Evolutionary conservation across 1,140 invertebrate species (phyloP).

Genomic region (Oscheius sp.): DNA sequence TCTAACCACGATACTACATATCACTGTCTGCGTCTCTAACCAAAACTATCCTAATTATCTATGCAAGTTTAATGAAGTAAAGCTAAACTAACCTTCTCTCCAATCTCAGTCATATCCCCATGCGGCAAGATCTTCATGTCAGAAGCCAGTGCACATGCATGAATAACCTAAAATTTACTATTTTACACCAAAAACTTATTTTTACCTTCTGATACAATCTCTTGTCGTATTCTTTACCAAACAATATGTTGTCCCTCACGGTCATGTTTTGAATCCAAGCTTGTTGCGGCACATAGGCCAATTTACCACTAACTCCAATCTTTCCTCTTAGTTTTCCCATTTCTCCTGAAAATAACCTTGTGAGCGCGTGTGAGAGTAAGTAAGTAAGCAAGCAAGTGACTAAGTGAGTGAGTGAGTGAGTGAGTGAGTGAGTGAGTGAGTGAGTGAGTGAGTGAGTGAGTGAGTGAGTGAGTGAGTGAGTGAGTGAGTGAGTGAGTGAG

Average conservation of each 20-base stretch:
- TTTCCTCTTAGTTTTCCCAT: constrained; percentile 62
- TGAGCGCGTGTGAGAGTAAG: too few relatives aligned
- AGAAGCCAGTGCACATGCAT: constrained; percentile 47
- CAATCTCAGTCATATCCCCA: constrained; percentile 57
- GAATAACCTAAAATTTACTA: constrained; percentile 4
- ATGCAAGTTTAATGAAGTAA: too few relatives aligned
- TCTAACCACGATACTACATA: too few relatives aligned
- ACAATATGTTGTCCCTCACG: constrained; percentile 51
- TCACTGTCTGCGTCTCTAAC: too few relatives aligned
- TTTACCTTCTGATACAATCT: constrained; percentile 38
- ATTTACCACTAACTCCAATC: constrained; percentile 62
- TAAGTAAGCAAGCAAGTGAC: too few relatives aligned
- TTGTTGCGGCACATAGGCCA: constrained; percentile 66
- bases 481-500: not conserved
- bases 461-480: not conserved
- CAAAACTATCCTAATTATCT: too few relatives aligned
- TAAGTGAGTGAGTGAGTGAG: too few relatives aligned
- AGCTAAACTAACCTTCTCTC: constrained; percentile 50
- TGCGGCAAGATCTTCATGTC: constrained; percentile 47
- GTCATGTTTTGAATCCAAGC: constrained; percentile 66
- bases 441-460: not conserved
- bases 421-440: not conserved
- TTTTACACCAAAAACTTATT: constrained; percentile 2
- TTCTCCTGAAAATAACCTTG: constrained; percentile 60
- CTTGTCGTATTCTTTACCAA: constrained; percentile 43